These are phyloP conservation scores for Pygoscelis adeliae DNA, from an alignment of 2,113 vertebrate genomes.

Conservation along the genomic window DNA sequence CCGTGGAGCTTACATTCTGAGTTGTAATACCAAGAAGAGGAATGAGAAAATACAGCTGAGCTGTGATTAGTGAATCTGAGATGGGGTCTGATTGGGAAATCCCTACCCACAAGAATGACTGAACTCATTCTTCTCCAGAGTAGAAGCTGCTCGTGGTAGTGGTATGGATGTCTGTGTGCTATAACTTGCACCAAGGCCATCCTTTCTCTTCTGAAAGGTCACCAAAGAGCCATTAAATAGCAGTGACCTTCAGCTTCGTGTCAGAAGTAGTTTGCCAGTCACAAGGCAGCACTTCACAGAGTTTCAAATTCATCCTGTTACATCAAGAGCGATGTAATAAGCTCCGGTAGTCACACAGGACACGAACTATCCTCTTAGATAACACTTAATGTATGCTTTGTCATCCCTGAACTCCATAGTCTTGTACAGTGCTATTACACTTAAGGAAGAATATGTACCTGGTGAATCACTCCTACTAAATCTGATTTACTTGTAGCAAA, in stretches of 20 bases:
- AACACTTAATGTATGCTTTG: slow-evolving; percentile 50
- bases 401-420: slow-evolving; percentile 20
- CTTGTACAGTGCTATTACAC: neutral
- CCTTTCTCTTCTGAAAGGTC: slow-evolving; percentile 31
- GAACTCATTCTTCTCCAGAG: neutral
- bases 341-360: neutral
- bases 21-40: neutral
- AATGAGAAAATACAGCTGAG: neutral
- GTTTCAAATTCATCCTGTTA: slow-evolving; percentile 44
- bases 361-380: slow-evolving; percentile 9
- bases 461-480: slow-evolving; percentile 52
- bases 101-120: neutral
- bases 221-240: slow-evolving; percentile 22
- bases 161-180: neutral
- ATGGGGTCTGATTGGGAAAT: neutral
- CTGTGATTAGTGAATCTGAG: neutral
- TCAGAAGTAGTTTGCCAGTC: slow-evolving; percentile 34
- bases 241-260: neutral
- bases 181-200: neutral
- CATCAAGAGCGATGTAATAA: slow-evolving; percentile 41
- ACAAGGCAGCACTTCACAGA: slow-evolving; percentile 30
- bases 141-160: neutral
- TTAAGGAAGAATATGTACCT: slow-evolving; percentile 28
- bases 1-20: neutral
- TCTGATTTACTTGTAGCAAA: slow-evolving; percentile 54